Evolutionary conservation across 2,113 vertebrate species (phyloP), one percentile per base, ranked within the genome.

Genomic region (Albula glossodonta): DNA sequence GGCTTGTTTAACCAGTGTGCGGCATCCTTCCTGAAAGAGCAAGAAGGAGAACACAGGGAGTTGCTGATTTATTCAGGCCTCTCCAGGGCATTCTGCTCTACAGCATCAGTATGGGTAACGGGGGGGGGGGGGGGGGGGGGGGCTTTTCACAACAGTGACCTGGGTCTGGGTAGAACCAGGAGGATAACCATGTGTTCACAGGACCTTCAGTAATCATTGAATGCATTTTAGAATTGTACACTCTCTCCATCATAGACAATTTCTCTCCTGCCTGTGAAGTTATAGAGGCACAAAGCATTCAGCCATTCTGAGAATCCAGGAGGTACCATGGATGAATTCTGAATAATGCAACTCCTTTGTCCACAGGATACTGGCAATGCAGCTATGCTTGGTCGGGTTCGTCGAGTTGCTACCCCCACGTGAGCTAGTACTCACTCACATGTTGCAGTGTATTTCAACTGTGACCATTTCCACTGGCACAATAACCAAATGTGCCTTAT

Each of bases 51-150:
- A 86, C 89, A 91, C 90, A 56, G 53, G 53, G 53, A 56, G 53
- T 83, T 82, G 85, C 89, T 93, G 90, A 94, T 92, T 93, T 93
- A 94, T 94, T 93, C 86, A 91, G 82, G 89, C 86, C 88, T 84
- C 91, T 91, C 90, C 85, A 41, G 87, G 87, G 90, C 90, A 88
- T 92, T 91, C 87, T 87, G 81, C 90, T 89, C 91, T 90, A 93
- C 85, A 88, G 88, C 12, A 15, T 41, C 31, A 41, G 31, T 41
- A 41, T 41, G 31, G 31, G 31, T 41, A 41, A 41, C 31, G 31
- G 31, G 31, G 1, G 31, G 31, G n/a, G 6, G 2, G 56, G 90
- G 89, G 89, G 87, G 91, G 87, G 91, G 91, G 89, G 91, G 81
- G 88, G 88, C 82, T 88, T 87, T 92, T 94, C 91, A 92, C 90